These are phyloP conservation scores for Clupea harengus DNA, from an alignment of 2,113 vertebrate genomes.

Conservation along the genomic window DNA sequence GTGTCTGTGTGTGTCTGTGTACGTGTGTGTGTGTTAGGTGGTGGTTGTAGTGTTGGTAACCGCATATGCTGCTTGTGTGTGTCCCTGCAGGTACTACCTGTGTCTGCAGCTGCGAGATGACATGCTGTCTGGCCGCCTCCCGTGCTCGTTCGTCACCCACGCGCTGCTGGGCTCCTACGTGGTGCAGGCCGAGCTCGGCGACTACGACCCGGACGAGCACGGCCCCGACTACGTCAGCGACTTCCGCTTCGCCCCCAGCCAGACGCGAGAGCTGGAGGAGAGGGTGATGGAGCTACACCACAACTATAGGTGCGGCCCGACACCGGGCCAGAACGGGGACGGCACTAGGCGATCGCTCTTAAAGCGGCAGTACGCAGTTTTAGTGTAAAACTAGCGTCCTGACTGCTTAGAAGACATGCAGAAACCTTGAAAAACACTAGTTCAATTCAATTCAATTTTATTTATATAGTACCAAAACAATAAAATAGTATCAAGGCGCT, in stretches of 20 bases:
- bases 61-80: neutral
- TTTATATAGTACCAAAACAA: too few relatives aligned
- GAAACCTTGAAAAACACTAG: too few relatives aligned
- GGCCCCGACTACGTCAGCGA: slow-evolving; percentile 89
- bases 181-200: slow-evolving; percentile 91
- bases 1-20: neutral
- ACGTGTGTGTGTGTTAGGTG: neutral
- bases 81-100: slow-evolving; percentile 86
- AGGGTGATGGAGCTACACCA: slow-evolving; percentile 96
- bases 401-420: too few relatives aligned
- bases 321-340: neutral
- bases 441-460: too few relatives aligned
- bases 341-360: neutral
- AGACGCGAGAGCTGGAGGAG: slow-evolving; percentile 94
- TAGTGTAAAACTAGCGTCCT: too few relatives aligned
- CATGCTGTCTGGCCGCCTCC: slow-evolving; percentile 91
- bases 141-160: slow-evolving; percentile 96
- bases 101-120: slow-evolving; percentile 96
- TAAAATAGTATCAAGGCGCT: too few relatives aligned
- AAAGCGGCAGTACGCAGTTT: neutral
- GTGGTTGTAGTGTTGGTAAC: neutral
- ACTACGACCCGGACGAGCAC: slow-evolving; percentile 87
- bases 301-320: slow-evolving; percentile 81
- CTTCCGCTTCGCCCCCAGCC: slow-evolving; percentile 94
- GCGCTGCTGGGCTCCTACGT: slow-evolving; percentile 96